phyloP scores from a whole-genome alignment of 92 coral and sea anemone genomes.

The Chrysogorgia sp. region DNA sequence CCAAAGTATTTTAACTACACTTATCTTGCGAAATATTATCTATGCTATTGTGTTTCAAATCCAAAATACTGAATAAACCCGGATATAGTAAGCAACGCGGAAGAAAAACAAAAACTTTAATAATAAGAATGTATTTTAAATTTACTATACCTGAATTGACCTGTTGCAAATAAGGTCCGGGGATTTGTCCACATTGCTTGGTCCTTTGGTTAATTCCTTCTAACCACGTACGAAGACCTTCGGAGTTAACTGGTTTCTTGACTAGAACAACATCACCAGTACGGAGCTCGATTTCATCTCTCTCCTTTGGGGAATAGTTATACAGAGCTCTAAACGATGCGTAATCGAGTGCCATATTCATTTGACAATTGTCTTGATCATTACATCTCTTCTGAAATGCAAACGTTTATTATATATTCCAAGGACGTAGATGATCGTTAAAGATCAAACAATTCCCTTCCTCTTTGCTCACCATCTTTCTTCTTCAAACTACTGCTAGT shows the following conservation, averaged over 20 bases:
- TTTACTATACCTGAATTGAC: conserved; percentile 72
- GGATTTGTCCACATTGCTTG: conserved; percentile 78
- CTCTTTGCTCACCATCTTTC: background rate
- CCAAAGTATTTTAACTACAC: too few relatives aligned
- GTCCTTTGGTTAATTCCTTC: conserved; percentile 80
- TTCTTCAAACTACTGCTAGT: too few relatives aligned
- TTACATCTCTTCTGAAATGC: conserved; percentile 3
- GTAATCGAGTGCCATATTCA: conserved; percentile 78
- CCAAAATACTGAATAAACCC: too few relatives aligned
- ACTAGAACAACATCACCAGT: conserved; percentile 78
- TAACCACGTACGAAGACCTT: conserved; percentile 68
- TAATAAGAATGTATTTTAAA: background rate
- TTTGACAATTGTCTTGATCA: background rate
- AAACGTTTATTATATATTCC: background rate
- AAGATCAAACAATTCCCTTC: background rate
- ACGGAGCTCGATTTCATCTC: conserved; percentile 73
- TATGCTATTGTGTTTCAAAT: too few relatives aligned
- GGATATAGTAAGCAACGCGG: background rate
- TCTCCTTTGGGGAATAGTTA: conserved; percentile 69
- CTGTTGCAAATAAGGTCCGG: conserved; percentile 87
- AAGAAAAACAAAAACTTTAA: conserved; percentile 7
- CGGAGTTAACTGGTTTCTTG: conserved; percentile 67
- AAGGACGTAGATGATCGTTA: background rate
- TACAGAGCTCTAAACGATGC: conserved; percentile 74
- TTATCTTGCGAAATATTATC: too few relatives aligned